Conservation (phyloP, 2,797 vertebrate genomes). For the Mormyrus hasselquistii region DNA sequence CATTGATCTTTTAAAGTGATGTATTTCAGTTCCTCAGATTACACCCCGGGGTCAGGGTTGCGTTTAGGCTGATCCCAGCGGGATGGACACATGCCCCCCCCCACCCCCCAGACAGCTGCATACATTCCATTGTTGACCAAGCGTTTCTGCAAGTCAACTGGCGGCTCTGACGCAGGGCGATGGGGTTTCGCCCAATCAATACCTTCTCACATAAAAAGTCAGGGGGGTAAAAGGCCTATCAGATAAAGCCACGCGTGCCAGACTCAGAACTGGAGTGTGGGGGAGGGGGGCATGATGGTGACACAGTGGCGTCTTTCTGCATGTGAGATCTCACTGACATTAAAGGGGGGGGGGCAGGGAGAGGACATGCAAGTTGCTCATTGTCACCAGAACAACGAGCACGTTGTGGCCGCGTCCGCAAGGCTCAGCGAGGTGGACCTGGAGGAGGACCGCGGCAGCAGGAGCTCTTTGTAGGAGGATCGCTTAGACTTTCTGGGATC, state of each 20-base stretch:
- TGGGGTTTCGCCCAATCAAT: constrained; percentile 15
- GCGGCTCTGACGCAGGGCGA: constrained; percentile 17
- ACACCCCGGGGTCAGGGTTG: not conserved
- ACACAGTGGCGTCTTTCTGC: not conserved
- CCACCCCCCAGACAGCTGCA: not conserved
- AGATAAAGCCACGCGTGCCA: constrained; percentile 14
- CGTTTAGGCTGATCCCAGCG: not conserved
- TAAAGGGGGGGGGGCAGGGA: not conserved
- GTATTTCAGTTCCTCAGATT: not conserved
- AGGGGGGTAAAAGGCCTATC: constrained; percentile 24
- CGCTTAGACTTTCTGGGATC: not conserved
- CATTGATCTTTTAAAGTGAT: not conserved
- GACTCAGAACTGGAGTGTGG: not conserved
- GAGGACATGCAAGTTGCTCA: not conserved
- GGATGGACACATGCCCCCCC: not conserved
- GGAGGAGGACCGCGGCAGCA: not conserved
- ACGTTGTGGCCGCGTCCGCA: not conserved
- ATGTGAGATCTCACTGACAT: not conserved
- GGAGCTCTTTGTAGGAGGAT: not conserved
- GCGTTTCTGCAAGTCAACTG: not conserved
- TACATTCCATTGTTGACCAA: not conserved
- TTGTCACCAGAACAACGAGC: not conserved
- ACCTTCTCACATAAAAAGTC: not conserved
- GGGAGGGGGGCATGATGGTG: not conserved
- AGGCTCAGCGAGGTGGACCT: not conserved